These are phyloP conservation scores for Antechinus stuartii DNA, from an alignment of 2,113 vertebrate species.

Conservation along the genomic window DNA sequence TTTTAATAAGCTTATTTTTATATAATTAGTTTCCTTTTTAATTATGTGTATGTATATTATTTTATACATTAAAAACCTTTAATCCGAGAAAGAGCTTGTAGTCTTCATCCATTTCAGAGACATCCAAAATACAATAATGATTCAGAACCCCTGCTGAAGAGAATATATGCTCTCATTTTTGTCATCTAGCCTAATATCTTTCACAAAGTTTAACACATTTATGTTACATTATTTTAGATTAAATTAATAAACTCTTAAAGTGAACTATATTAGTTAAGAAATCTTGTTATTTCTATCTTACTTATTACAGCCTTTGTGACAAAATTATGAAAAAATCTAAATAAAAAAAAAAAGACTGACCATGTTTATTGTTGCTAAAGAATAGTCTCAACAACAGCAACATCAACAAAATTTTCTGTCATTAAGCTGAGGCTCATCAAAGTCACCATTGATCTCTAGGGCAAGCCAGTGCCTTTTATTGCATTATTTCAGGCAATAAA, in stretches of 20 bases:
- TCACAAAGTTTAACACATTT: background rate
- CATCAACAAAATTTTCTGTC: background rate
- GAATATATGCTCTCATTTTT: background rate
- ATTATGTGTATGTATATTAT: background rate
- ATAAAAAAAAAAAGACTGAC: constrained; percentile 9
- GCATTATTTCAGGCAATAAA: constrained; percentile 32
- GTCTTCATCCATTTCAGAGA: background rate
- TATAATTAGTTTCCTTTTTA: background rate
- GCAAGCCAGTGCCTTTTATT: background rate
- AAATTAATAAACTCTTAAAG: background rate
- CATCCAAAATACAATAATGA: background rate
- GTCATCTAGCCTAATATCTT: background rate
- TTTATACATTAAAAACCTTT: background rate
- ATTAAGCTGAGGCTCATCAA: constrained; percentile 43
- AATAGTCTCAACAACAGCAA: background rate
- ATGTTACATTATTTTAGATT: background rate
- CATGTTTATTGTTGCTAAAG: constrained; percentile 1
- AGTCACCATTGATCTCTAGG: constrained; percentile 22
- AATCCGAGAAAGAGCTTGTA: background rate
- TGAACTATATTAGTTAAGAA: background rate
- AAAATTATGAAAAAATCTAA: background rate
- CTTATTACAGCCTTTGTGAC: background rate
- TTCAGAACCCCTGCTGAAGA: background rate
- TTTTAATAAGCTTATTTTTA: background rate
- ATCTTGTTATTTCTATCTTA: background rate